A percentile compares a stretch with the other conserved stretches of the same genome.
Conservation (phyloP, 2,797 vertebrate genomes). For the Macropodus opercularis region DNA sequence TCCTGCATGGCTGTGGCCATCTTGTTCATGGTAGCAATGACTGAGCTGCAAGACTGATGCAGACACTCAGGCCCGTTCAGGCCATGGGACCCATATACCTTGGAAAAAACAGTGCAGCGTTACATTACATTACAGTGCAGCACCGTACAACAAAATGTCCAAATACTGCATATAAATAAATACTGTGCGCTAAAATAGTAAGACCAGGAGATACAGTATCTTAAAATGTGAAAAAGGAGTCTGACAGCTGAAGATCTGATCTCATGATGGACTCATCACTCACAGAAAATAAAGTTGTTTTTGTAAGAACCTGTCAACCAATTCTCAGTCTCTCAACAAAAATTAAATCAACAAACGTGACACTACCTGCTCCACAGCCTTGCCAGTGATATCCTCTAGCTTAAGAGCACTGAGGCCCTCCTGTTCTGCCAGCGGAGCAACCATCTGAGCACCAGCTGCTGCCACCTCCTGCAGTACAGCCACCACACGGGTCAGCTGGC, state of each 20-base stretch:
- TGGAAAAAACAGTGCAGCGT: background rate
- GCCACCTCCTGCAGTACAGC: slow-evolving; percentile 94
- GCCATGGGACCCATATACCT: slow-evolving; percentile 89
- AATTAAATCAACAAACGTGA: background rate
- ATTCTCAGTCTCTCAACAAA: background rate
- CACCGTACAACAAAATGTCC: background rate
- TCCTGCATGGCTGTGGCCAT: slow-evolving; percentile 99
- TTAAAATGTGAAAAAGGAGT: no score
- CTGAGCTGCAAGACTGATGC: slow-evolving; percentile 91
- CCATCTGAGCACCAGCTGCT: slow-evolving; percentile 90
- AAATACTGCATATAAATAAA: no score
- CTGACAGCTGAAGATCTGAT: no score
- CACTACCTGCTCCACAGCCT: slow-evolving; percentile 89
- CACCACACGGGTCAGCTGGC: slow-evolving; percentile 91
- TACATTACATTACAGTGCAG: no score
- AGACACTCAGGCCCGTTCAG: slow-evolving; percentile 88
- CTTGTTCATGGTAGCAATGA: slow-evolving; percentile 98
- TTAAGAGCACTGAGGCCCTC: slow-evolving; percentile 87
- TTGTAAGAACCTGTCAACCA: background rate
- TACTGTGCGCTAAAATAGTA: background rate
- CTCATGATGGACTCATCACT: no score
- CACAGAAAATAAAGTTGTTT: no score
- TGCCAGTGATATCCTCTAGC: slow-evolving; percentile 89
- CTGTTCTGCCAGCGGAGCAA: slow-evolving; percentile 87
- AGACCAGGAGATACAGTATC: no score